Evolutionary conservation across 2,113 vertebrate species (phyloP).

Genomic region (Eira barbara): DNA sequence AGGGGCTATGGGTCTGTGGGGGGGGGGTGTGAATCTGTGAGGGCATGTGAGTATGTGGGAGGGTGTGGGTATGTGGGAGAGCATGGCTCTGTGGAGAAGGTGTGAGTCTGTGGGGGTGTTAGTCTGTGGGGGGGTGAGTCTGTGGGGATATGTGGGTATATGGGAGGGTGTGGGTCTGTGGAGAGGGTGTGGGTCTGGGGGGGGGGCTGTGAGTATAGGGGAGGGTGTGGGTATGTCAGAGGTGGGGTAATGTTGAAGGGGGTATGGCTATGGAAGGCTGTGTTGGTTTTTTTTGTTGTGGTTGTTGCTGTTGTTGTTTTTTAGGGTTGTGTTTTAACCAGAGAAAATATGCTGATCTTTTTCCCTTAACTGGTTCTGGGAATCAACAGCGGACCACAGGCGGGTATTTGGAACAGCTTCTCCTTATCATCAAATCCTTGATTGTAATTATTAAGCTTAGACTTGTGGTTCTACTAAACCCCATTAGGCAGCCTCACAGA

Average conservation of each 20-base stretch:
- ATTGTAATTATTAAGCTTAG: conserved; percentile 56
- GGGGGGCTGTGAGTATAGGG: background rate
- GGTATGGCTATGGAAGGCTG: background rate
- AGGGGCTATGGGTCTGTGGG: too few species aligned
- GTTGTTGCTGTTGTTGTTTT: too few species aligned
- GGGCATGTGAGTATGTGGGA: background rate
- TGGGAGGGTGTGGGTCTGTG: background rate
- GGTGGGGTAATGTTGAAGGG: background rate
- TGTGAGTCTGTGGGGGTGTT: too few species aligned
- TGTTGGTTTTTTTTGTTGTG: too few species aligned
- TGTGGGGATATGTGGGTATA: background rate
- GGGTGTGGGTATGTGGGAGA: background rate
- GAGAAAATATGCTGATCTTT: conserved; percentile 59
- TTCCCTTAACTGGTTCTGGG: conserved; percentile 51
- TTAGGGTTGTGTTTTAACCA: background rate
- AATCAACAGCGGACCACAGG: conserved; percentile 62
- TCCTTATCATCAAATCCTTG: conserved; percentile 55
- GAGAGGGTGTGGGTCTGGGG: too few species aligned
- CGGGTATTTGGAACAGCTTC: conserved; percentile 34
- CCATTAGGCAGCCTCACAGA: background rate
- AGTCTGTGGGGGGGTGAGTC: background rate
- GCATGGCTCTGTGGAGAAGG: background rate
- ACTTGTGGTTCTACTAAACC: conserved; percentile 39
- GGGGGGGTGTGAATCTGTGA: background rate
- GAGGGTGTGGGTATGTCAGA: background rate